phyloP scores from a whole-genome alignment of 2,888 invertebrate species.

The Agonopterix arenella region DNA sequence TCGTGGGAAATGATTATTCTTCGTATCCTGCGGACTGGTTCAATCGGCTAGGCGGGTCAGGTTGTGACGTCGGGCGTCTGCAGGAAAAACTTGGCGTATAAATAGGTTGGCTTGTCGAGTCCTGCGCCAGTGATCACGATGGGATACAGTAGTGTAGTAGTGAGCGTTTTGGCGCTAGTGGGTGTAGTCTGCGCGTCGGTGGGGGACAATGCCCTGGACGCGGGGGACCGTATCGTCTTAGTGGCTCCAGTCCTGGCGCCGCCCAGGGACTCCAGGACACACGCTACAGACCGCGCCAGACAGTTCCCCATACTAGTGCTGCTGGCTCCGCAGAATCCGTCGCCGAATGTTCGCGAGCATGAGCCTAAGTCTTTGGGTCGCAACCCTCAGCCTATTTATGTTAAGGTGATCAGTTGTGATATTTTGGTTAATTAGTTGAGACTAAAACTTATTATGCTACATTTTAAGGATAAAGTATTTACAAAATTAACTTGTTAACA shows the following conservation, averaged over 20 bases:
- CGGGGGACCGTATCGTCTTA: slow-evolving; percentile 48
- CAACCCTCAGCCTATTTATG: slow-evolving; percentile 53
- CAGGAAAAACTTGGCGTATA: slow-evolving; percentile 59
- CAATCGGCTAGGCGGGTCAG: slow-evolving; percentile 19
- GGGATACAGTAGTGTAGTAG: slow-evolving; percentile 52
- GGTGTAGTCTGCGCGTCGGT: slow-evolving; percentile 40
- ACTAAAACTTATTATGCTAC: too few species aligned
- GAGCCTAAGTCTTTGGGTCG: slow-evolving; percentile 50
- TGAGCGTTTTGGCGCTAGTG: slow-evolving; percentile 45
- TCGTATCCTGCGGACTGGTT: slow-evolving; percentile 31
- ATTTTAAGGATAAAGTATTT: too few species aligned
- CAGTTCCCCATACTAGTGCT: slow-evolving; percentile 65
- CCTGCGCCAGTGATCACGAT: slow-evolving; percentile 64
- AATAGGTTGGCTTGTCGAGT: slow-evolving; percentile 54
- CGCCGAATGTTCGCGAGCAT: slow-evolving; percentile 33
- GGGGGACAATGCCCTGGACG: slow-evolving; percentile 51
- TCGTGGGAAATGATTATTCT: slow-evolving; percentile 40
- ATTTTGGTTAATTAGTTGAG: not conserved
- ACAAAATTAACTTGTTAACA: too few species aligned
- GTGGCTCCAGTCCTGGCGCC: slow-evolving; percentile 65
- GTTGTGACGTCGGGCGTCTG: slow-evolving; percentile 43
- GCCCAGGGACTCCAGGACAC: slow-evolving; percentile 50
- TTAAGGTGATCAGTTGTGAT: slow-evolving; percentile 41
- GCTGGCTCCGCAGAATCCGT: slow-evolving; percentile 38
- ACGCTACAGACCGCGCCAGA: slow-evolving; percentile 49